Base-by-base conservation (phyloP, 2,113 vertebrate genomes). In the Callaeas wilsoni region DNA sequence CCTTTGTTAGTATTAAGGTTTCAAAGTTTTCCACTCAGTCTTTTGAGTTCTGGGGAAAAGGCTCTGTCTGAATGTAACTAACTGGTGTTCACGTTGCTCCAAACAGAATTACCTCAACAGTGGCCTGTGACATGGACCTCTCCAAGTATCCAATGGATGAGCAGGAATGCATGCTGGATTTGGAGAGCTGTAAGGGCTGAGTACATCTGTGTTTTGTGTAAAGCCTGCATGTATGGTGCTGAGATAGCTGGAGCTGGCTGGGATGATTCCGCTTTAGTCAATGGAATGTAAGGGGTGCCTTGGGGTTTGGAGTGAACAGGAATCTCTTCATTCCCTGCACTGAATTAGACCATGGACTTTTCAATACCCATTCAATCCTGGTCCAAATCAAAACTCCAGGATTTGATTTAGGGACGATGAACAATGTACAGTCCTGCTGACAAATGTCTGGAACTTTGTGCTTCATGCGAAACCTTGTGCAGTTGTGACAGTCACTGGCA, bases 61-160 rank as follows among this genome's bases (percentile, higher is more conserved):
- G 46, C 56, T 89, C 56, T 50, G 19, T 50, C 41, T 87, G 57
- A 57, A 70, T 41, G 46, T 50, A 47, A 33, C 60, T 94, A 65
- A 94, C 67, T 33, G 85, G 10, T 75, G 73, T 85, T 91, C 70
- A 4, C 3, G 0, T 95, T 88, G 73, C 88, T 85, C 73, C 64
- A 13, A 60, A 63, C 94, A 99, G 99, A 91, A 98, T 99, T 93
- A 99, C 99, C 44, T 99, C 99, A 18, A 99, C 99, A 0, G 99
- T 99, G 95, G 99, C 99, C 37, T 99, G 99, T 50, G 99, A 99
- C 92, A 99, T 99, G 99, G 99, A 99, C 96, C 98, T 99, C 16
- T 99, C 99, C 95, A 99, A 99, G 92, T 99, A 99, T 20, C 99
- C 99, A 4, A 99, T 99, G 99, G 99, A 99, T 9, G 99, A 99